Evolutionary conservation across 2,888 invertebrate genomes (phyloP), one percentile per base, ranked within the genome.

Genomic region (Sepiola atlantica): DNA sequence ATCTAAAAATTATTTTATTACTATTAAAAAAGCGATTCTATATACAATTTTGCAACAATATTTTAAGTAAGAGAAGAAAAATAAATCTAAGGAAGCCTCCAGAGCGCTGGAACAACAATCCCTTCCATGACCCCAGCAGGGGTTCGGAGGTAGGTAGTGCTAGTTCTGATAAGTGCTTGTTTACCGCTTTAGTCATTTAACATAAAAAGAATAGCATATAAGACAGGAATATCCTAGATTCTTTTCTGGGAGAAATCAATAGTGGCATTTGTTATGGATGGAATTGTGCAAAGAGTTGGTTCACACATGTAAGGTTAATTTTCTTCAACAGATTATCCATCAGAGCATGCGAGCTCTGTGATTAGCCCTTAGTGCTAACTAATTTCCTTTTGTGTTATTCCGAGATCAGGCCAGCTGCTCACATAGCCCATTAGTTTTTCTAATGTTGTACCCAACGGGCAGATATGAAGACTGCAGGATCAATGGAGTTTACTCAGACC

Each of bases 391-490:
- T 32, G 77, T n/a, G 77, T n/a, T 32, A 77, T 32, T 77, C 77
- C n/a, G n/a, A 77, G 77, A 77, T 77, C n/a, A 77, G 77, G 77
- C n/a, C 77, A 77, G 77, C n/a, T n/a, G n/a, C 32, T 16, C n/a
- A 32, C 32, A 32, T 77, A 77, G 77, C 77, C 77, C n/a, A 77
- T 77, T 77, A 77, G 77, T 32, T 32, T 77, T 77, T n/a, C 77
- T n/a, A 77, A 77, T 77, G 77, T 77, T 77, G 77, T 77, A 77
- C 32, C 77, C n/a, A n/a, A n/a, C n/a, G n/a, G 77, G 77, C n/a
- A 77, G 77, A 77, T 77, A 32, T 77, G 77, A n/a, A 77, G n/a
- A 77, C 77, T 77, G 77, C 77, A 77, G 77, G 77, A 77, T 77
- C 77, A 77, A 77, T 77, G n/a, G 32, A 77, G 77, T 77, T 77